Evolutionary conservation across 2,888 invertebrate species (phyloP).

Genomic region (Thera obeliscata): DNA sequence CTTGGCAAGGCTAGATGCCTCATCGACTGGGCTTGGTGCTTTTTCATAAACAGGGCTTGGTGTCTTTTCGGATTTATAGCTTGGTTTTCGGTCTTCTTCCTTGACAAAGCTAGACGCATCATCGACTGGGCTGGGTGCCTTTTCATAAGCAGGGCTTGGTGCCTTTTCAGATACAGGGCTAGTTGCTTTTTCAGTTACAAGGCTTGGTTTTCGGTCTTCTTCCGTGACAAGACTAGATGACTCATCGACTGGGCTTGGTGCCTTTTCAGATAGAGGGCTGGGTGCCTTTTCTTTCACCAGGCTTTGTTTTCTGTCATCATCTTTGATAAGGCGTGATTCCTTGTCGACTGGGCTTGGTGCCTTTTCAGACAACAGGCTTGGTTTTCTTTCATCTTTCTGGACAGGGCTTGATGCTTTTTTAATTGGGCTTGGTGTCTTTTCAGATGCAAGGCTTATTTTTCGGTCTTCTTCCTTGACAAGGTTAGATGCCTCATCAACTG

Average conservation of each 20-base stretch:
- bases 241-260: no score
- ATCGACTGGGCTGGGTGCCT: conserved; percentile 7
- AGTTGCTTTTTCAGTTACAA: no score
- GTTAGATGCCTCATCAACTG: no score
- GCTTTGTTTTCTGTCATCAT: neutral
- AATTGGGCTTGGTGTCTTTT: no score
- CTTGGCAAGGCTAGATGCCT: neutral
- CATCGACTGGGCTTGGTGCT: conserved; percentile 9
- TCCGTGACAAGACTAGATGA: no score
- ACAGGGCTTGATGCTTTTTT: no score
- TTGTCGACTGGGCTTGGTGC: conserved; percentile 23
- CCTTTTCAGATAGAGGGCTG: no score
- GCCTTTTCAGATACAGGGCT: neutral
- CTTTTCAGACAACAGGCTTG: conserved; percentile 18
- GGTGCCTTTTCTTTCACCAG: neutral
- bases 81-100: conserved; percentile 8
- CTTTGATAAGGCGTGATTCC: conserved; percentile 7
- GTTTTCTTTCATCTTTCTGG: neutral
- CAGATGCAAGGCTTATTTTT: no score
- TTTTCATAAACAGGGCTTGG: no score
- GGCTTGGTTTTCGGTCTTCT: no score
- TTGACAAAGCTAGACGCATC: neutral
- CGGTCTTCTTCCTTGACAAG: no score
- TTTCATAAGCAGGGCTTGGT: no score
- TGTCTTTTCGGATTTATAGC: neutral